Conservation (phyloP, 2,888 invertebrate species). For the Ormyrus thymus region DNA sequence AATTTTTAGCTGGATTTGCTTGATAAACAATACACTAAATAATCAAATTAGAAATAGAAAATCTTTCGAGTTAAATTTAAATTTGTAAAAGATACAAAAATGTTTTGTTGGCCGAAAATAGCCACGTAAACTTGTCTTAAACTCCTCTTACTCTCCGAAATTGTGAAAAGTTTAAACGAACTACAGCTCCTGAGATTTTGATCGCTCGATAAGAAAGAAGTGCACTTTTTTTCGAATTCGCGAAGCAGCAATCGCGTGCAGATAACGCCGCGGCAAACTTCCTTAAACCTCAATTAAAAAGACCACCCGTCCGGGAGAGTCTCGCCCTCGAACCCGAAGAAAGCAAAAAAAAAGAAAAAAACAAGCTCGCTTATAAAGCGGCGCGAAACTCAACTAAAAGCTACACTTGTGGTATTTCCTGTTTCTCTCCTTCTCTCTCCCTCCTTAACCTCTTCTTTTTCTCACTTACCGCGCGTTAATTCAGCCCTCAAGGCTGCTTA, state of each 20-base stretch:
- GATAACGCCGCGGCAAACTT: not conserved
- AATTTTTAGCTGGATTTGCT: no score
- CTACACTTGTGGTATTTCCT: conserved; percentile 46
- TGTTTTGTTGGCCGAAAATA: no score
- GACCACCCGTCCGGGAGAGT: not conserved
- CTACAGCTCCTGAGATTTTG: no score
- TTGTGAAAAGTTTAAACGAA: no score
- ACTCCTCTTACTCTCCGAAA: no score
- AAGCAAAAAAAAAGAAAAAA: conserved; percentile 6
- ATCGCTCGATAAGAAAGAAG: no score
- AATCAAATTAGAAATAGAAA: no score
- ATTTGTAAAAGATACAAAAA: no score
- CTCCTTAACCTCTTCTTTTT: conserved; percentile 55
- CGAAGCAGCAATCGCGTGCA: not conserved
- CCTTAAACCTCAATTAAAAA: conserved; percentile 12
- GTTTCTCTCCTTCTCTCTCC: conserved; percentile 49
- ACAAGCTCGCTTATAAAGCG: conserved; percentile 17
- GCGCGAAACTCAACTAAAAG: conserved; percentile 41
- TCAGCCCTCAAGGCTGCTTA: conserved; percentile 72
- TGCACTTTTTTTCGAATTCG: no score
- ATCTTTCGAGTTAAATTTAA: no score
- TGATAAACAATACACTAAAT: no score
- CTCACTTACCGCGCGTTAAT: conserved; percentile 71
- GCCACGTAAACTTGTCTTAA: no score
- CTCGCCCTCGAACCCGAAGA: not conserved